These are phyloP conservation scores for Centruroides sculpturatus DNA, from an alignment of 1,140 invertebrate species.

Conservation along the genomic window DNA sequence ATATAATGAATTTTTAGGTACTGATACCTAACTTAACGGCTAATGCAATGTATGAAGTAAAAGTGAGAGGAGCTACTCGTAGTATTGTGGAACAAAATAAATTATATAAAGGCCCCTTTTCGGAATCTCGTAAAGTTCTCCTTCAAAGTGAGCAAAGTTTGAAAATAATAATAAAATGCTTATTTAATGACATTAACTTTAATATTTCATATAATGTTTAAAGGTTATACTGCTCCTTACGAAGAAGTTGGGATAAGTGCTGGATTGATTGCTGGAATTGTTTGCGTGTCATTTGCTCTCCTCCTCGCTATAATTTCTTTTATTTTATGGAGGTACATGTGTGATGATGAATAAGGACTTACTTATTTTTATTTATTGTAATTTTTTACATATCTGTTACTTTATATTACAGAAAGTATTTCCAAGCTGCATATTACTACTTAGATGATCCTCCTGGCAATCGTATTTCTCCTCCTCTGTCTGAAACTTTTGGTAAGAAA, in stretches of 20 bases:
- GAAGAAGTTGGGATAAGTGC: conserved; percentile 35
- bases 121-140: conserved; percentile 44
- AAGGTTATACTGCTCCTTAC: conserved; percentile 3
- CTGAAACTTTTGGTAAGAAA: conserved; percentile 18
- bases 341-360: no score
- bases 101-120: conserved; percentile 45
- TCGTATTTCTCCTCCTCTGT: conserved; percentile 26
- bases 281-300: conserved; percentile 53
- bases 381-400: no score
- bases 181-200: no score
- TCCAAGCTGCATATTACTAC: conserved; percentile 66
- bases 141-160: conserved; percentile 40
- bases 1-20: conserved; percentile 34
- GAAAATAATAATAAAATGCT: not conserved
- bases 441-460: conserved; percentile 52
- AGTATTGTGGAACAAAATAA: conserved; percentile 46
- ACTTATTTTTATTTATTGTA: no score
- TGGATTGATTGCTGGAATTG: conserved; percentile 51
- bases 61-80: conserved; percentile 49
- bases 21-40: conserved; percentile 54
- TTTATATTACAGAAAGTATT: conserved; percentile 42
- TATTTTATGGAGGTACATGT: conserved; percentile 44
- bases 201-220: not conserved
- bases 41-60: conserved; percentile 56
- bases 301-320: conserved; percentile 51